Percentiles rank a stretch among this genome's conserved stretches.
These are phyloP conservation scores for Myodes glareolus DNA, from an alignment of 2,113 vertebrate genomes.

Conservation along the genomic window DNA sequence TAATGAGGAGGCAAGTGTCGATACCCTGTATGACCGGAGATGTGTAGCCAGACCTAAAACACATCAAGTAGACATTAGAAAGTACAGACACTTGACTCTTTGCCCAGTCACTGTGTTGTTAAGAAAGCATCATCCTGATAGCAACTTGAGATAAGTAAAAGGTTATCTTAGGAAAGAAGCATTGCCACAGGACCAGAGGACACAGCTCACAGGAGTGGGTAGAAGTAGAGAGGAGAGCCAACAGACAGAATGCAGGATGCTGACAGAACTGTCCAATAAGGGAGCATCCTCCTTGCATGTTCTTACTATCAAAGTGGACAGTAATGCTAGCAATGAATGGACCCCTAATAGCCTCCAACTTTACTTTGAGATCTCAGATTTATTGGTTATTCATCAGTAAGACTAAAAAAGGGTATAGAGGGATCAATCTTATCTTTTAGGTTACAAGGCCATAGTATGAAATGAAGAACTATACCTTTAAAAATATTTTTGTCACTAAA, in stretches of 20 bases:
- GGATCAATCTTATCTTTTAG: background rate
- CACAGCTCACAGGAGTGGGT: background rate
- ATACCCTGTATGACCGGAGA: background rate
- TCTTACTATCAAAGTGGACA: background rate
- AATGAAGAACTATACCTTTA: background rate
- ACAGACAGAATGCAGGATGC: background rate
- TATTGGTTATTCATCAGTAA: background rate
- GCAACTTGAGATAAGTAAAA: background rate
- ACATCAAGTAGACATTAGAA: background rate
- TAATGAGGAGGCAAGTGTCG: background rate
- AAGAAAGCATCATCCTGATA: background rate
- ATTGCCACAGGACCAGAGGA: background rate
- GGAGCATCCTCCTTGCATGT: accelerated
- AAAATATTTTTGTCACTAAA: background rate
- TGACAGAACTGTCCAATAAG: background rate
- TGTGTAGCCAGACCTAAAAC: background rate
- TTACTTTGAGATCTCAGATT: background rate
- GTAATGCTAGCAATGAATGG: background rate
- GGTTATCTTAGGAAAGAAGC: background rate
- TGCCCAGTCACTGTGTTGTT: background rate
- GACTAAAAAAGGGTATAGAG: background rate
- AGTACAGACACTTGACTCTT: background rate
- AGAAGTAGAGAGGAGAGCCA: background rate
- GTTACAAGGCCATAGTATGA: background rate
- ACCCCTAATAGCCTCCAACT: background rate